Percentiles rank a stretch among this genome's conserved stretches.
phyloP scores from a whole-genome alignment of 1,140 invertebrate species.

The Eurosta solidaginis region DNA sequence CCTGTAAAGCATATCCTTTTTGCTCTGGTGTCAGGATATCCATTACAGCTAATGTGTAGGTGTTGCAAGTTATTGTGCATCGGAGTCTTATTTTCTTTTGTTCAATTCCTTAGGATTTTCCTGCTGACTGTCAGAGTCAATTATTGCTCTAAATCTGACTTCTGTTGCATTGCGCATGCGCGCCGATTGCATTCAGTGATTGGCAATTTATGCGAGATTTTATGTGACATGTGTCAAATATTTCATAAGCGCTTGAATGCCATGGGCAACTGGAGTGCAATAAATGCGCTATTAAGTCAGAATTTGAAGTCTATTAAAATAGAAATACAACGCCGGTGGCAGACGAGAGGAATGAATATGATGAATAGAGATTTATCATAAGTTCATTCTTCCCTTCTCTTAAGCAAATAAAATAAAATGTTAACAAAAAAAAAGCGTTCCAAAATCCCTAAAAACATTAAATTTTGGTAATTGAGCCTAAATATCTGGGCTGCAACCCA shows the following conservation, averaged over 20 bases:
- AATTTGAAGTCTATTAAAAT: background rate
- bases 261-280: constrained; percentile 6
- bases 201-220: constrained; percentile 31
- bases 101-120: background rate
- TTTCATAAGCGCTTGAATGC: constrained; percentile 29
- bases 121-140: background rate
- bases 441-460: no score
- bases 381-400: no score
- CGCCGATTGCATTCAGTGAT: background rate
- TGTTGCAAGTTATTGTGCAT: background rate
- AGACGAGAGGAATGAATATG: background rate
- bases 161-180: background rate
- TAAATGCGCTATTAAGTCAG: background rate
- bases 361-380: no score
- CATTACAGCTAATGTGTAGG: constrained; percentile 20
- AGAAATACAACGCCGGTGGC: background rate
- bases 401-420: no score
- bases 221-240: constrained; percentile 37
- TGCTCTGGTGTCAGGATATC: background rate
- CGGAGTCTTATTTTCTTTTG: background rate
- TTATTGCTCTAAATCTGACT: background rate
- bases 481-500: no score
- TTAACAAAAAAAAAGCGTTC: no score
- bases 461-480: no score
- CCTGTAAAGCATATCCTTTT: background rate